Conservation (phyloP, 1,140 invertebrate genomes). For the Drosophila ambigua region DNA sequence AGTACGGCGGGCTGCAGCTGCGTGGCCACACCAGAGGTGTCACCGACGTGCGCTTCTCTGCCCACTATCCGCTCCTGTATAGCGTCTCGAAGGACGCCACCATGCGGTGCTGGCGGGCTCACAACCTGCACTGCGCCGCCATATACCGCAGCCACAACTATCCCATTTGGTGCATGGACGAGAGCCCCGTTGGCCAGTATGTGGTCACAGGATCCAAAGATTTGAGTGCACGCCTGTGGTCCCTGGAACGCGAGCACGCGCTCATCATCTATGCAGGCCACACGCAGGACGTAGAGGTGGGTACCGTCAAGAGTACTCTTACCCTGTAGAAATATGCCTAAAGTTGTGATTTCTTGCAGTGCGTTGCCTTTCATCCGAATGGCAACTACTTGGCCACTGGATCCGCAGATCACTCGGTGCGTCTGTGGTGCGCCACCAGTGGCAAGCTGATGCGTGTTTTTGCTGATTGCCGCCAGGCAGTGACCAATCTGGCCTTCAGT, state of each 20-base stretch:
- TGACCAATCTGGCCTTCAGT: constrained; percentile 91
- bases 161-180: constrained; percentile 93
- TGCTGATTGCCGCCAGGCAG: constrained; percentile 89
- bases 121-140: constrained; percentile 88
- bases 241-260: constrained; percentile 91
- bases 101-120: constrained; percentile 89
- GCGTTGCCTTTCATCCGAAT: constrained; percentile 93
- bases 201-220: constrained; percentile 94
- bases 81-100: constrained; percentile 91
- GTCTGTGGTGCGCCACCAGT: constrained; percentile 88
- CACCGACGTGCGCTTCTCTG: constrained; percentile 88
- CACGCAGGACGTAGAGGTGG: constrained; percentile 91
- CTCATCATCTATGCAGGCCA: constrained; percentile 93
- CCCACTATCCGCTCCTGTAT: constrained; percentile 86
- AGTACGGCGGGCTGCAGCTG: constrained; percentile 86
- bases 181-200: constrained; percentile 89
- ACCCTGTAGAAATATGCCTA: not conserved
- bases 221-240: constrained; percentile 93
- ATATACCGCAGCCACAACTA: constrained; percentile 92
- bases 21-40: constrained; percentile 90
- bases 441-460: constrained; percentile 90
- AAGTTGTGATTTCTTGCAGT: constrained; percentile 33
- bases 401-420: constrained; percentile 90
- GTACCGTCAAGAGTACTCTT: not conserved
- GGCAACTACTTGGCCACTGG: constrained; percentile 91